Evolutionary conservation across 2,797 vertebrate genomes (phyloP), one percentile per base, ranked within the genome.

Genomic region (Picus viridis): DNA sequence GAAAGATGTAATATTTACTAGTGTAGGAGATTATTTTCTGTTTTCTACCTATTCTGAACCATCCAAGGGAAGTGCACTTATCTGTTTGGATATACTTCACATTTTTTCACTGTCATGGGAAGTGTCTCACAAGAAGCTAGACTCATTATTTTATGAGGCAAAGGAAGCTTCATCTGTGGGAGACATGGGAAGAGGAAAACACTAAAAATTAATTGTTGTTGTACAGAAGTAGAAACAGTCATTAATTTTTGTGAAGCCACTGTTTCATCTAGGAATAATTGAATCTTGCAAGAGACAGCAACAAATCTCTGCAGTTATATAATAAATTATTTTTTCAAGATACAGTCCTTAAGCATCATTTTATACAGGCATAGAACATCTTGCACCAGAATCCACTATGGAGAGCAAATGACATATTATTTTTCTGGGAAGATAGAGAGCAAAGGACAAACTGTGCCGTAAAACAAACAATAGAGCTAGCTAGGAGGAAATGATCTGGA

Each of bases 401-500:
- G 36, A 74, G 51, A 80, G 59, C 72, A 92, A 78, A 84, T 90
- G 75, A 30, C 1, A 9, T 54, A 59, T 90, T 79, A 92, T 39
- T 8, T 9, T 49, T 83, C 54, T 41, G 74, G 58, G 72, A 95
- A 85, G 62, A 71, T 15, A 92, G 68, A 36, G 47, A 79, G 22
- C 30, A 75, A 79, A 79, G 58, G 81, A 77, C 29, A 53, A 76
- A 64, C 26, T 6, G 2, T 72, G 56, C 36, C 75, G 77, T 94
- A 93, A 93, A 95, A 75, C 47, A 93, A 86, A 65, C 56, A 69
- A 47, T 49, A 53, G 30, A 91, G 54, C 17, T 79, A 73, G 20
- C 43, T 69, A 51, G 39, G n/a, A 90, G 75, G 89, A 95, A 95
- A 90, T 83, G 64, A 63, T 83, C 87, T 83, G 51, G 45, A 63